Evolutionary conservation across 2,113 vertebrate genomes (phyloP), one percentile per base, ranked within the genome.

Genomic region (Oreochromis spilurus): DNA sequence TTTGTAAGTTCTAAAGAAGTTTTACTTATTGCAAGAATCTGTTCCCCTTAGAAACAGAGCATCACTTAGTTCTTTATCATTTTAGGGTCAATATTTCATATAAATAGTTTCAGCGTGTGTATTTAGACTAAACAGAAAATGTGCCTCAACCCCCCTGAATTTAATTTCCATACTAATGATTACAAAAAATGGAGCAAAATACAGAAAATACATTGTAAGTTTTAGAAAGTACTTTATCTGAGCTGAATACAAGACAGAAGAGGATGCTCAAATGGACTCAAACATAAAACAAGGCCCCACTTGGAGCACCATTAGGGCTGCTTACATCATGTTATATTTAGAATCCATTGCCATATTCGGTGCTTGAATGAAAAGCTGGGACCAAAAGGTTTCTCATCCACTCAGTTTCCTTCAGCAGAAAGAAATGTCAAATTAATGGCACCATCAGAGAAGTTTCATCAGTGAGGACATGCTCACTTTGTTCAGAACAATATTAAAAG

Each of bases 241-340:
- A 54, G n/a, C 21, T 65, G 26, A 62, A 11, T 16, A 36, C 58
- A 62, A 11, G 21, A 5, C 19, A 0, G 45, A 16, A 12, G 24
- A 6, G 0, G n/a, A 55, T 9, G 16, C 26, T 34, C 72, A 19
- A 85, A 83, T 54, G 29, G 84, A 87, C 52, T 87, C 57, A 55
- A 83, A 90, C 21, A 65, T 14, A 48, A 57, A 83, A 84, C n/a
- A 60, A 17, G 17, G 17, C 13, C 26, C 19, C n/a, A 19, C 89
- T 81, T 55, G 88, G 43, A 83, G 83, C 12, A 55, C 83, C 89
- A 87, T 82, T 62, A 84, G 7, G 38, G 12, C 85, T 79, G 53
- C 83, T 86, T 45, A 80, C 8, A 4, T 82, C 34, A 4, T 12
- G 60, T 29, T 48, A 43, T 38, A 52, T 88, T 75, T 75, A 24